A percentile compares a stretch with the other conserved stretches of the same genome.
Evolutionary conservation across 2,113 vertebrate species (phyloP).

Genomic region (Malurus elegans): DNA sequence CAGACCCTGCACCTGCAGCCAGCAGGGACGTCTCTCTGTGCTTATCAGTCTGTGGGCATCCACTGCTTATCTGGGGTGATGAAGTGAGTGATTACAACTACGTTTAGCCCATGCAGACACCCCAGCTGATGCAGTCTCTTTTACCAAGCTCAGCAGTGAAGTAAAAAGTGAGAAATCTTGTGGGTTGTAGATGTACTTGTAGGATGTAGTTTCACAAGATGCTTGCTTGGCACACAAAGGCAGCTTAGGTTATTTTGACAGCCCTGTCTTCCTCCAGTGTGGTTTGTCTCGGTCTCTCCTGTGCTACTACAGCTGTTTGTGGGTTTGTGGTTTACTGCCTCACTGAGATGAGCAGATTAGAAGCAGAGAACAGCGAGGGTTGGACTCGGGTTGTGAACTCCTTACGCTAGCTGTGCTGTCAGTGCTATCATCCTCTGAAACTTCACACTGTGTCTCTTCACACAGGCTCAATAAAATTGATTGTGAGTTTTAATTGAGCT

Average conservation of each 20-base stretch:
- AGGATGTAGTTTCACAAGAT: not conserved
- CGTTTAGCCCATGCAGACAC: not conserved
- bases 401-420: not conserved
- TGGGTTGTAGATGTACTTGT: not conserved
- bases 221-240: not conserved
- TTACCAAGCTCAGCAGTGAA: not conserved
- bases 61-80: not conserved
- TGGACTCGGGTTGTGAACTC: not conserved
- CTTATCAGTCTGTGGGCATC: not conserved
- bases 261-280: rapidly evolving
- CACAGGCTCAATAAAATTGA: not conserved
- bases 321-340: not conserved
- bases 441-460: not conserved
- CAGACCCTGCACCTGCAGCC: not conserved
- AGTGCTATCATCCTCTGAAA: not conserved
- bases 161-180: not conserved
- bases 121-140: not conserved
- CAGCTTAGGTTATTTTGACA: not conserved
- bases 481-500: not conserved
- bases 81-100: not conserved
- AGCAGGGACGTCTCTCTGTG: not conserved
- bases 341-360: not conserved
- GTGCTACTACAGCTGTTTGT: not conserved
- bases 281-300: rapidly evolving
- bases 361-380: not conserved